A percentile compares a stretch with the other conserved stretches of the same genome.
phyloP scores from a whole-genome alignment of 35 echinoderm and acorn worm genomes.

The Chiridota heheva region DNA sequence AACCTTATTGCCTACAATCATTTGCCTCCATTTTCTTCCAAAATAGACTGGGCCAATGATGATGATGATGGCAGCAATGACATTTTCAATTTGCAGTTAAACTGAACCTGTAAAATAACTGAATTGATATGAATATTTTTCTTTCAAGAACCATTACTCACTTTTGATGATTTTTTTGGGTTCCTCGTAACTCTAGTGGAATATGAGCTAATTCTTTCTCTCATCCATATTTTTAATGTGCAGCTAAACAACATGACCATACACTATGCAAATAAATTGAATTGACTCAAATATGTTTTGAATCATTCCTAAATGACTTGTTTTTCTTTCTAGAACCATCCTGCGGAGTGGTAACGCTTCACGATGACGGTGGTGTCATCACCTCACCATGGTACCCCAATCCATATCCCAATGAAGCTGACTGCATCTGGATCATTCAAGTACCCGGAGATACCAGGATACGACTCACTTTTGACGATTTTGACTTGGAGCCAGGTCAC shows the following conservation, averaged over 20 bases:
- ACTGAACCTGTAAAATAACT: too few species aligned
- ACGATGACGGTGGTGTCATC: conserved; percentile 56
- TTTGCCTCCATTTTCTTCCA: too few species aligned
- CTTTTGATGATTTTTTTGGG: too few species aligned
- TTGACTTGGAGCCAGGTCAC: conserved; percentile 59
- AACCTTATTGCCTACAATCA: too few species aligned
- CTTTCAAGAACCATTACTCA: too few species aligned
- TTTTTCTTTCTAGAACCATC: conserved; percentile 28
- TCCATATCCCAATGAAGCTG: conserved; percentile 70
- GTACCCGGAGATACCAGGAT: conserved; percentile 60
- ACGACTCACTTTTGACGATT: conserved; percentile 63
- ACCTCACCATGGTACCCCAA: conserved; percentile 64
- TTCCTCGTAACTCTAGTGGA: neutral
- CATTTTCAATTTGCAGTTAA: too few species aligned
- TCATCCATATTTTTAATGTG: too few species aligned
- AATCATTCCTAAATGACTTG: neutral
- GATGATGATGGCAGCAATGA: too few species aligned
- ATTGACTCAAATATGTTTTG: neutral
- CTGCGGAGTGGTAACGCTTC: conserved; percentile 66
- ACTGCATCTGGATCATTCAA: conserved; percentile 96
- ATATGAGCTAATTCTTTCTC: neutral
- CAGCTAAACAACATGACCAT: too few species aligned
- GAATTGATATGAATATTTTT: too few species aligned
- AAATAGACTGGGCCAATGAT: too few species aligned
- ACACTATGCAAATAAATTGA: too few species aligned